These are phyloP conservation scores for Acromyrmex echinatior DNA, from an alignment of 1,140 invertebrate species.

Conservation along the genomic window DNA sequence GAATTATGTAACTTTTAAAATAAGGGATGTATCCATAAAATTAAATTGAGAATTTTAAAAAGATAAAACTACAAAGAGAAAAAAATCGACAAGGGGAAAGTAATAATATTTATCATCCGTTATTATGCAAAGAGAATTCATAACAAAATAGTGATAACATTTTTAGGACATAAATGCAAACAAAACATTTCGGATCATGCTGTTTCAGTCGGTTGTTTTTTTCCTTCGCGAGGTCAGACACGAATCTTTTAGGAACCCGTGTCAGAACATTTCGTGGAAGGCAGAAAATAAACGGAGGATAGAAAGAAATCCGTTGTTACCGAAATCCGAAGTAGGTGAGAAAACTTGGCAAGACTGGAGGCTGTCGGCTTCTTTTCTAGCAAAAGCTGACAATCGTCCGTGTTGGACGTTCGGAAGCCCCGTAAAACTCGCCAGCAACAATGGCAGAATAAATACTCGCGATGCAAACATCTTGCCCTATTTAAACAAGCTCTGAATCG, in stretches of 20 bases:
- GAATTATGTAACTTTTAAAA: too few species aligned
- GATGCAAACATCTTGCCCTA: constrained; percentile 51
- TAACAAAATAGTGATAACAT: neutral
- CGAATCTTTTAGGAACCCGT: constrained; percentile 46
- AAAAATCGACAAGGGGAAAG: neutral
- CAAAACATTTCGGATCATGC: neutral
- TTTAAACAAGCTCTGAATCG: constrained; percentile 20
- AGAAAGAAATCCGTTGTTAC: constrained; percentile 57
- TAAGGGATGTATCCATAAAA: neutral
- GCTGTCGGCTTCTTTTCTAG: constrained; percentile 19
- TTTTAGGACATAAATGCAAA: neutral
- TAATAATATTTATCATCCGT: neutral
- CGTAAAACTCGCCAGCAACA: constrained; percentile 58
- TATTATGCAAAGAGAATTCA: neutral
- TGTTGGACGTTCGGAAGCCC: constrained; percentile 36
- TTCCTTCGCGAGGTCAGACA: neutral
- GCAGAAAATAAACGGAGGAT: constrained; percentile 15
- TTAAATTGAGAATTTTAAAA: neutral
- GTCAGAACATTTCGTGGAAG: constrained; percentile 45
- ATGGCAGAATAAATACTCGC: constrained; percentile 62
- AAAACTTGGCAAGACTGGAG: constrained; percentile 43
- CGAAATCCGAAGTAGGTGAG: constrained; percentile 42
- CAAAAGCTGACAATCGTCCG: constrained; percentile 42
- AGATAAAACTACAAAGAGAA: neutral
- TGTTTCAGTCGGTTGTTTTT: neutral